phyloP scores from a whole-genome alignment of 2,113 vertebrate species.

The Terrapene triunguis region DNA sequence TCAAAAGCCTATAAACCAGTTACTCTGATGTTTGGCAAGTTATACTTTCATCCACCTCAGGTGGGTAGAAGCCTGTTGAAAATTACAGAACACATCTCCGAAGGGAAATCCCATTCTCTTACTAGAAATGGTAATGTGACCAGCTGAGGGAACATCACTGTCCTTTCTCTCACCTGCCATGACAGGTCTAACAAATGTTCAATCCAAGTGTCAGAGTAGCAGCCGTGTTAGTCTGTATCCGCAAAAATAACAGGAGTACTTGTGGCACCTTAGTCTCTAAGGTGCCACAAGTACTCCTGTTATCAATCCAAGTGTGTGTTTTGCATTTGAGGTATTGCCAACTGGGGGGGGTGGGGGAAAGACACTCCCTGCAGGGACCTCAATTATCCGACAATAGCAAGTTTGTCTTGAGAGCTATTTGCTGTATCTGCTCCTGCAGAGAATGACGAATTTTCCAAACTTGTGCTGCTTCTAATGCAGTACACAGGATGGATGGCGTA shows the following conservation, averaged over 20 bases:
- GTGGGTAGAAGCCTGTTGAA: background rate
- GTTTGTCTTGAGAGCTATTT: background rate
- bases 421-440: background rate
- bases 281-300: too few relatives aligned
- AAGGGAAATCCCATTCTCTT: background rate
- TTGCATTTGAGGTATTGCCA: background rate
- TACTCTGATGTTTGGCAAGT: background rate
- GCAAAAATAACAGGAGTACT: too few relatives aligned
- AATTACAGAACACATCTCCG: background rate
- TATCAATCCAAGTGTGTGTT: background rate
- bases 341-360: background rate
- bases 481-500: background rate
- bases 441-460: background rate
- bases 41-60: background rate
- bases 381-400: background rate
- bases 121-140: background rate
- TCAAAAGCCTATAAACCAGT: background rate
- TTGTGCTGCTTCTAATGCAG: background rate
- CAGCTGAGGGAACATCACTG: background rate
- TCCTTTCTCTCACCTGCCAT: background rate
- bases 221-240: too few relatives aligned
- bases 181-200: background rate
- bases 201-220: too few relatives aligned
- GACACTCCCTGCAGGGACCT: too few relatives aligned
- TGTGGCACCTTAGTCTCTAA: too few relatives aligned